These are phyloP conservation scores for Bellardia pandia DNA, from an alignment of 2,888 invertebrate genomes.

Conservation along the genomic window DNA sequence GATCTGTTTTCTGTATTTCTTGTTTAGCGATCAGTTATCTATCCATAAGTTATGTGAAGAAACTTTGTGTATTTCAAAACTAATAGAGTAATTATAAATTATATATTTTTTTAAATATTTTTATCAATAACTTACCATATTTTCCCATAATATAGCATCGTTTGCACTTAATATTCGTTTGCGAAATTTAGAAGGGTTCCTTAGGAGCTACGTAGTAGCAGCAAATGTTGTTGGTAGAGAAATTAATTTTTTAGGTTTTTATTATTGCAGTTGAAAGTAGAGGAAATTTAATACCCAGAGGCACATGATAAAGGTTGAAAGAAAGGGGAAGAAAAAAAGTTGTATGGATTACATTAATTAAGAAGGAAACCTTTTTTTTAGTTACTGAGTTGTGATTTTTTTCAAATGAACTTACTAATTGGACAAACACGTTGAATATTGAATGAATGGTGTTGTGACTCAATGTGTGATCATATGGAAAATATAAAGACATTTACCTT, in stretches of 20 bases:
- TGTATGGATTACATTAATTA: slow-evolving; percentile 56
- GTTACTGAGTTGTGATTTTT: background rate
- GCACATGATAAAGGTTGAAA: background rate
- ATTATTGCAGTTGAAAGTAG: slow-evolving; percentile 4
- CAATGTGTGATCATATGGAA: slow-evolving; percentile 31
- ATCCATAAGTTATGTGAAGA: too few species aligned
- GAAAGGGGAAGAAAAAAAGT: slow-evolving; percentile 36
- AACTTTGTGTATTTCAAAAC: too few species aligned
- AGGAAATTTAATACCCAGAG: slow-evolving; percentile 51
- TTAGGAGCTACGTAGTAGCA: slow-evolving; percentile 26
- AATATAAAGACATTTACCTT: background rate
- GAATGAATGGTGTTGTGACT: slow-evolving; percentile 38
- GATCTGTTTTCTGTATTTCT: too few species aligned
- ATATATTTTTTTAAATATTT: too few species aligned
- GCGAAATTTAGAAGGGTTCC: slow-evolving; percentile 66
- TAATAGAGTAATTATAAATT: too few species aligned
- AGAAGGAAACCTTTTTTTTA: slow-evolving; percentile 53
- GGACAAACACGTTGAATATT: slow-evolving; percentile 60
- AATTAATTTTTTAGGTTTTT: background rate
- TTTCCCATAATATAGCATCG: slow-evolving; percentile 66
- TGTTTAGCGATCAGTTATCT: too few species aligned
- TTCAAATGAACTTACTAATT: slow-evolving; percentile 51
- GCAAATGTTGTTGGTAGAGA: background rate
- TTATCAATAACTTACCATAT: slow-evolving; percentile 61
- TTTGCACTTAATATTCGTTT: slow-evolving; percentile 60